Percentiles rank a stretch among this genome's conserved stretches.
Evolutionary conservation across 2,797 vertebrate species (phyloP).

Genomic region (Scomberomorus guttatus): DNA sequence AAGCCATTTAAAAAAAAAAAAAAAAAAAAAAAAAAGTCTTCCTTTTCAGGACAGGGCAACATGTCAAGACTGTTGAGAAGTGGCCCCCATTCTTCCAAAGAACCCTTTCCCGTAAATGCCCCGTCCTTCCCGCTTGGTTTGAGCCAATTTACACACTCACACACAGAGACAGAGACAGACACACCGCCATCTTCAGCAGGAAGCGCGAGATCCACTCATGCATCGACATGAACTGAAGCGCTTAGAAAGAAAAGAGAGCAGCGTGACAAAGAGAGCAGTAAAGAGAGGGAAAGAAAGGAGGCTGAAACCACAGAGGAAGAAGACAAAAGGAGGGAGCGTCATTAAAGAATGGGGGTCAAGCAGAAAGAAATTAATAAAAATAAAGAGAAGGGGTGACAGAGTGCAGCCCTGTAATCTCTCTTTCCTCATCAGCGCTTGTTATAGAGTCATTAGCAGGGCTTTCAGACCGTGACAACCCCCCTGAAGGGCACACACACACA

Average conservation of each 20-base stretch:
- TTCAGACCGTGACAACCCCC: slow-evolving; percentile 78
- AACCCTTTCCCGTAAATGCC: slow-evolving; percentile 41
- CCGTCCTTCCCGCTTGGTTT: background rate
- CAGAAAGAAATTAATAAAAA: slow-evolving; percentile 56
- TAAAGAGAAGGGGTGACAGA: slow-evolving; percentile 48
- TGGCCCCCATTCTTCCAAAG: background rate
- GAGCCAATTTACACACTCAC: background rate
- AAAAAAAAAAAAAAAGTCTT: slow-evolving; percentile 42
- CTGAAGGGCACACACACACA: slow-evolving; percentile 39
- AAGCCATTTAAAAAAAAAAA: slow-evolving; percentile 20
- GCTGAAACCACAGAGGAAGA: background rate
- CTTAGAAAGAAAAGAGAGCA: background rate
- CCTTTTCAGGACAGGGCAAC: slow-evolving; percentile 6
- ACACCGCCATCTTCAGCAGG: background rate
- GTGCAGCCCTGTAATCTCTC: slow-evolving; percentile 58
- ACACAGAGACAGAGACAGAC: background rate
- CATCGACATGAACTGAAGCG: slow-evolving; percentile 28
- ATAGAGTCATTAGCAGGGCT: slow-evolving; percentile 76
- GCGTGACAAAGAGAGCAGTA: background rate
- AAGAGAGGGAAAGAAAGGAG: too few relatives aligned
- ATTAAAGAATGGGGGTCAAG: slow-evolving; percentile 42
- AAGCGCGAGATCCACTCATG: slow-evolving; percentile 24
- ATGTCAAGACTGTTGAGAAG: slow-evolving; percentile 1
- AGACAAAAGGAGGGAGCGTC: slow-evolving; percentile 20
- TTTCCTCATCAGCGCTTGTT: slow-evolving; percentile 69